phyloP scores from a whole-genome alignment of 2,797 vertebrate species.

The Vespertilio murinus region DNA sequence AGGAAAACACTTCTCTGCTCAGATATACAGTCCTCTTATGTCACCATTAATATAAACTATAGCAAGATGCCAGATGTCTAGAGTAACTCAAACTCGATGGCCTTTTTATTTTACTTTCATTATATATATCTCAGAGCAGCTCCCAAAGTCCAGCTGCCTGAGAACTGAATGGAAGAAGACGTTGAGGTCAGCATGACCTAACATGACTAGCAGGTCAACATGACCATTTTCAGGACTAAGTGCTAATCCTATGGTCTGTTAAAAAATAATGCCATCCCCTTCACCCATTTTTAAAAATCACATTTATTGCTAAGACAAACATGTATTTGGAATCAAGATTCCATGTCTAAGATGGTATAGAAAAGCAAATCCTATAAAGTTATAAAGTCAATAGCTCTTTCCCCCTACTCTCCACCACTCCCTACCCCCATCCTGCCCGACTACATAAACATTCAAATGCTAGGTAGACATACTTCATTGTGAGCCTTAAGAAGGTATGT shows the following conservation, averaged over 20 bases:
- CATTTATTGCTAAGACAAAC: background rate
- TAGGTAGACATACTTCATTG: constrained; percentile 79
- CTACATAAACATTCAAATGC: constrained; percentile 80
- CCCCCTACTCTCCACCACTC: background rate
- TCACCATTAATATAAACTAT: background rate
- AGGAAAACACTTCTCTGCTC: background rate
- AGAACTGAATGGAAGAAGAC: background rate
- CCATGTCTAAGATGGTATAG: background rate
- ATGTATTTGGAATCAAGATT: background rate
- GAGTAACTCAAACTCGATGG: background rate
- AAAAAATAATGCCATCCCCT: background rate
- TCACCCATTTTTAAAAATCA: background rate
- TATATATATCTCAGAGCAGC: background rate
- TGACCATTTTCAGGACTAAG: background rate
- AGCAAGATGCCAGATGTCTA: background rate
- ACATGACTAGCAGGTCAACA: background rate
- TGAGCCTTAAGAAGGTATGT: constrained; percentile 78
- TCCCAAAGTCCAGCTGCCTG: background rate
- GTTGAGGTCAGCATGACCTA: background rate
- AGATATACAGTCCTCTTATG: background rate
- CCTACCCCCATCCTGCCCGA: constrained; percentile 7
- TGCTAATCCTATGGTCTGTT: background rate
- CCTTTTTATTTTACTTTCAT: background rate
- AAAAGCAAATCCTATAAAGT: constrained; percentile 38
- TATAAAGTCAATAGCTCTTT: constrained; percentile 1